Percentiles rank a stretch among this genome's conserved stretches.
phyloP scores from a whole-genome alignment of 1,140 invertebrate genomes.

The Saxidomus purpurata region DNA sequence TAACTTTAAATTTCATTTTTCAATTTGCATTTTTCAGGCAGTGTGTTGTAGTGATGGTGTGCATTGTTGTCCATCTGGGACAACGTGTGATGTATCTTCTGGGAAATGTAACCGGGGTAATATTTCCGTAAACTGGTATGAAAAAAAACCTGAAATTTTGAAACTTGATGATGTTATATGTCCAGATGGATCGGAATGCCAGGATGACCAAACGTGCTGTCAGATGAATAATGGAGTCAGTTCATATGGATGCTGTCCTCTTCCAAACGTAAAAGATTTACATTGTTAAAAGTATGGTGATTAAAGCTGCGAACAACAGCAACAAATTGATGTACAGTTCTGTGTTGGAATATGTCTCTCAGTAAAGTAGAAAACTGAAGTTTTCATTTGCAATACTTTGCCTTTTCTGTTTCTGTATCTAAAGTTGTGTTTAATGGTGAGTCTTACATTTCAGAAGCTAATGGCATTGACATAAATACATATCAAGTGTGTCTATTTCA shows the following conservation, averaged over 20 bases:
- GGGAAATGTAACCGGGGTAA: conserved; percentile 71
- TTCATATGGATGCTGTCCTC: conserved; percentile 83
- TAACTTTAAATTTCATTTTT: too few species aligned
- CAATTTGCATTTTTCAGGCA: conserved; percentile 71
- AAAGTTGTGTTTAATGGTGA: too few species aligned
- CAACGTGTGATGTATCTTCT: conserved; percentile 75
- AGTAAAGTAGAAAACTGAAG: too few species aligned
- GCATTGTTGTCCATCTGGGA: conserved; percentile 83
- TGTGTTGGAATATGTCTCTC: too few species aligned
- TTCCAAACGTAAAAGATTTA: conserved; percentile 72
- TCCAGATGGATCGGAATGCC: conserved; percentile 73
- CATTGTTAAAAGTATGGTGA: too few species aligned
- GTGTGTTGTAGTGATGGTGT: conserved; percentile 80
- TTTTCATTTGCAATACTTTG: too few species aligned
- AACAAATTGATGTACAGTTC: too few species aligned
- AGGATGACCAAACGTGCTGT: conserved; percentile 82
- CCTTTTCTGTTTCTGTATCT: too few species aligned
- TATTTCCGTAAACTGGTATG: conserved; percentile 60
- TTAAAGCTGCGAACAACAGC: too few species aligned
- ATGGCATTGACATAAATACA: too few species aligned
- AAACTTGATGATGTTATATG: conserved; percentile 38
- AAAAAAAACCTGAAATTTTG: conserved; percentile 65
- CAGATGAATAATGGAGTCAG: conserved; percentile 54
- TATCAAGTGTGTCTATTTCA: too few species aligned
- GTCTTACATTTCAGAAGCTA: too few species aligned